phyloP scores from a whole-genome alignment of 1,140 invertebrate genomes.

The Andrena cerasifolii region DNA sequence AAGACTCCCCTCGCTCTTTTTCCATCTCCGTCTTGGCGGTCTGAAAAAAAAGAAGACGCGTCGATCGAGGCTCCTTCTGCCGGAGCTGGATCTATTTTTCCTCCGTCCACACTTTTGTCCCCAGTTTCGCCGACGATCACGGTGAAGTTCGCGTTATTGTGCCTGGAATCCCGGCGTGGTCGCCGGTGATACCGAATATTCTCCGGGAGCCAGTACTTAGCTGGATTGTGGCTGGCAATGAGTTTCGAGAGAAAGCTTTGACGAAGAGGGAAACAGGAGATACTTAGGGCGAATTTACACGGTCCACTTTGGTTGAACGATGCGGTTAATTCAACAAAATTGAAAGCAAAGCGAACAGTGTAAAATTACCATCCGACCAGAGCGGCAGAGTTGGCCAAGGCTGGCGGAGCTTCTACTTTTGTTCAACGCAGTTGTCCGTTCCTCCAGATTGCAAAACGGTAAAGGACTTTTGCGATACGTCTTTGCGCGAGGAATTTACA shows the following conservation, averaged over 20 bases:
- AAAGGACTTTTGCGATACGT: no score
- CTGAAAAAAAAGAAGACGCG: slow-evolving; percentile 40
- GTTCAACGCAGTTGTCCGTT: no score
- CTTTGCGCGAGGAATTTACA: no score
- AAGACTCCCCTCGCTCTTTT: slow-evolving; percentile 7
- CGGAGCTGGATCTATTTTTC: background rate
- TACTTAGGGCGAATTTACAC: no score
- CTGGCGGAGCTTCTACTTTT: no score
- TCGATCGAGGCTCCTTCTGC: slow-evolving; percentile 42
- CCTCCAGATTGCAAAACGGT: no score
- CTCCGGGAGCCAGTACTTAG: slow-evolving; percentile 2
- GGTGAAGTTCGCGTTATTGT: background rate
- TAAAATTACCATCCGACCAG: no score
- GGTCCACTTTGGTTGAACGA: background rate
- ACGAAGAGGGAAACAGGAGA: no score
- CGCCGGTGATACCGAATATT: background rate
- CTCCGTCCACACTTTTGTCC: background rate
- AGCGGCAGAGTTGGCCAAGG: no score
- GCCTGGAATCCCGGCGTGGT: background rate
- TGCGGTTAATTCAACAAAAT: background rate
- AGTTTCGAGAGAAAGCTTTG: background rate
- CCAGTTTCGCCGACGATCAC: background rate
- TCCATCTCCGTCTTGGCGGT: background rate
- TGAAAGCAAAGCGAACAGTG: no score
- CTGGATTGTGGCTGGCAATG: slow-evolving; percentile 8